phyloP scores from a whole-genome alignment of 2,797 vertebrate genomes.

The Leontocebus nigricollis region DNA sequence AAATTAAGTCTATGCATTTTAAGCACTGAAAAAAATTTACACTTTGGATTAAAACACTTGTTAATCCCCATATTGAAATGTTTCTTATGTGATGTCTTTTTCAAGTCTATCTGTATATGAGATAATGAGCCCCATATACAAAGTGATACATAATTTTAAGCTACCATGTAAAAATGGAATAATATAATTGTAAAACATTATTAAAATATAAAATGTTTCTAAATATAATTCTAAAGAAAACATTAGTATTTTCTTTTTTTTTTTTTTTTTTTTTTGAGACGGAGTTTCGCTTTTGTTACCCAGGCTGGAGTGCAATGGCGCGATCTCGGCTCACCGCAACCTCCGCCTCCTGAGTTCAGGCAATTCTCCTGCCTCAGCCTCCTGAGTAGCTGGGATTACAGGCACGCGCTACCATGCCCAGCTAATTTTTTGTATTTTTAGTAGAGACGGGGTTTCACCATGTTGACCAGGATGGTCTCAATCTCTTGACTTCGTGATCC shows the following conservation, averaged over 20 bases:
- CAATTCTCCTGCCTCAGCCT: too few species aligned
- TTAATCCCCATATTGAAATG: neutral
- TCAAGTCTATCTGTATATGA: neutral
- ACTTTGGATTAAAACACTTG: constrained; percentile 17
- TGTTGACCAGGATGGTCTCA: too few species aligned
- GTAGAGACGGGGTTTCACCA: too few species aligned
- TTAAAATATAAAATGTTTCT: neutral
- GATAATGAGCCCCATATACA: neutral
- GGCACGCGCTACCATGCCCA: too few species aligned
- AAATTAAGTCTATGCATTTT: neutral
- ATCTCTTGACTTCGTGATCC: too few species aligned
- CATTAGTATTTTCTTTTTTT: neutral
- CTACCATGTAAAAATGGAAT: neutral
- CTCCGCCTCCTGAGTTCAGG: too few species aligned
- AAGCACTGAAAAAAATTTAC: neutral
- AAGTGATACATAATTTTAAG: neutral
- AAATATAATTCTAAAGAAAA: neutral
- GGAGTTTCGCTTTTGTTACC: too few species aligned
- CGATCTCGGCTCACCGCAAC: too few species aligned
- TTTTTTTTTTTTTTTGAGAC: too few species aligned
- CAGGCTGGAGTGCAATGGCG: too few species aligned
- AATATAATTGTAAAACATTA: neutral
- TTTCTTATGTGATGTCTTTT: neutral
- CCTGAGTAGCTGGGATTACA: too few species aligned
- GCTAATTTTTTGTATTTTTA: too few species aligned